Evolutionary conservation across 2,888 invertebrate genomes (phyloP), one percentile per base, ranked within the genome.

Genomic region (Tenthredo livida): DNA sequence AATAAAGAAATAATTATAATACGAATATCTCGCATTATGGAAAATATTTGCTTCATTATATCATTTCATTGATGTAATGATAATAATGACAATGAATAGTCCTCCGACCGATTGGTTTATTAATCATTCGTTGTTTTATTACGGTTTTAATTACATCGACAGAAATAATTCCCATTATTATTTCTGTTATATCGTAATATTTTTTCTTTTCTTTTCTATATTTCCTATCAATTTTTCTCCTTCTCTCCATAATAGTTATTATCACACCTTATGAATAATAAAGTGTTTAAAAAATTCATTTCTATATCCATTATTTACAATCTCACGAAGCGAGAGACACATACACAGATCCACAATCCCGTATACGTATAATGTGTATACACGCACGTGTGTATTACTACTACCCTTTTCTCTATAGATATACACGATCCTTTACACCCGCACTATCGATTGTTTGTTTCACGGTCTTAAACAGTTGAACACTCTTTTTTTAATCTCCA

Each of bases 361-460:
- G 25, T 12, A 12, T 61, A 61, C 12, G 25, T 61, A 25, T 61
- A 61, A 25, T 61, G 15, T 54, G n/a, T n/a, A n/a, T 29, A 61
- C 10, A 12, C 21, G 21, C 21, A 29, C 9, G 61, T 61, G 21
- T 61, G 21, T 61, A 33, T 33, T 33, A 33, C 33, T 33, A 33
- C 33, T 33, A 37, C 6, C 37, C 37, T 7, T 37, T 37, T 37
- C 7, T 7, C 37, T 37, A 37, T 37, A 37, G 6, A 37, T 37
- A 37, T 33, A 37, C 37, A 37, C 37, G 37, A 37, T 37, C 37
- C 37, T 37, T 37, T 37, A 37, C 25, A 47, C 25, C 47, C 47
- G 43, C 47, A 75, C 50, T 75, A 75, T 75, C 75, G 75, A 75
- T 75, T 75, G 75, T 75, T 70, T 70, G 37, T 70, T 70, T 70